Conservation (phyloP, 2,113 vertebrate species). For the Phaethornis superciliosus region DNA sequence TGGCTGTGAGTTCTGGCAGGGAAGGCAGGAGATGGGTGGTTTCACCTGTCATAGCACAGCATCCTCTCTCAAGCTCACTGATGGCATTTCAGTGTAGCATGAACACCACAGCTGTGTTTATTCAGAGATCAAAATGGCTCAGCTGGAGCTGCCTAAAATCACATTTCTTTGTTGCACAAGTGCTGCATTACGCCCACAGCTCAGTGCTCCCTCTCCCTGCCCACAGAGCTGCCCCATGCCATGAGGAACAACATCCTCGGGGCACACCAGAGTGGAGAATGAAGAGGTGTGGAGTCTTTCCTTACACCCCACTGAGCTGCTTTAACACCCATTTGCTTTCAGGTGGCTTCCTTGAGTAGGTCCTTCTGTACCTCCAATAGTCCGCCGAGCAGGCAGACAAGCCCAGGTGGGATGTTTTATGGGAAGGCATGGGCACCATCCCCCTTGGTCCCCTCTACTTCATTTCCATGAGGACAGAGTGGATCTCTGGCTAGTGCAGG, state of each 20-base stretch:
- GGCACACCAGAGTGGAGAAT: fast-evolving
- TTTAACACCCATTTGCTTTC: background rate
- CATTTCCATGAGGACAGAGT: background rate
- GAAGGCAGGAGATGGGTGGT: background rate
- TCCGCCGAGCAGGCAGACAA: background rate
- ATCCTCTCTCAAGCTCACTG: background rate
- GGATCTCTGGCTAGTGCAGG: background rate
- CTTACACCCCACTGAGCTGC: background rate
- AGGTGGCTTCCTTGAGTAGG: background rate
- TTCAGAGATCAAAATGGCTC: background rate
- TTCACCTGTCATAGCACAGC: background rate
- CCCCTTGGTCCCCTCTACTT: background rate
- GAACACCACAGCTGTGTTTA: background rate
- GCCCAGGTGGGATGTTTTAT: background rate
- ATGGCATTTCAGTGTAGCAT: background rate
- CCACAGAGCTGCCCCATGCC: background rate
- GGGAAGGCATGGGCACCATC: background rate
- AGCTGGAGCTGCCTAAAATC: background rate
- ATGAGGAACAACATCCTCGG: fast-evolving
- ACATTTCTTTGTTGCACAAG: fast-evolving
- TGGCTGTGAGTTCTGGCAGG: background rate
- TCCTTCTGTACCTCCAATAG: fast-evolving
- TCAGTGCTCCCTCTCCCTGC: background rate
- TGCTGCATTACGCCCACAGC: background rate
- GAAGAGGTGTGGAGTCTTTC: background rate